These are phyloP conservation scores for Trochalopteron elliotii DNA, from an alignment of 2,113 vertebrate species.

Conservation along the genomic window DNA sequence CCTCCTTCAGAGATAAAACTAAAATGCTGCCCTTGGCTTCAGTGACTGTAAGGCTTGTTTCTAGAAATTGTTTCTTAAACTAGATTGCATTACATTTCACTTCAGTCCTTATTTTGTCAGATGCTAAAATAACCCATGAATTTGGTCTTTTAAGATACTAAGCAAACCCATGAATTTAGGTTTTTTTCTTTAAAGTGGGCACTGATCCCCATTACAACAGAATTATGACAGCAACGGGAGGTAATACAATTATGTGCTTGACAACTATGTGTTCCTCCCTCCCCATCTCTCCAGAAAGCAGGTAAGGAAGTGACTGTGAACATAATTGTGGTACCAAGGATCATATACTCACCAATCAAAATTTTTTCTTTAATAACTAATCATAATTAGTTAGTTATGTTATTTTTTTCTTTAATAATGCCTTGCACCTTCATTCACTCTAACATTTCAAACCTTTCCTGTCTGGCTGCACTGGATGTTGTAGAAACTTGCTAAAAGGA, in stretches of 20 bases:
- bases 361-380: background rate
- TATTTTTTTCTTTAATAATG: background rate
- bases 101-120: background rate
- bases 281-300: background rate
- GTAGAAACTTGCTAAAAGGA: background rate
- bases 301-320: background rate
- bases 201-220: background rate
- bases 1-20: background rate
- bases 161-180: background rate
- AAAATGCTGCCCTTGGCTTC: background rate
- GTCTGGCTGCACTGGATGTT: background rate
- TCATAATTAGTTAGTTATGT: too few relatives aligned
- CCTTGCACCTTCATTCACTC: background rate
- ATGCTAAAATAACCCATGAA: background rate
- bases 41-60: background rate
- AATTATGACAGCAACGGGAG: background rate
- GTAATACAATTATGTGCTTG: background rate
- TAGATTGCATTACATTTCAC: background rate
- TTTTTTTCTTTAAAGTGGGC: background rate
- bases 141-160: background rate
- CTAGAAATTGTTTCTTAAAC: background rate
- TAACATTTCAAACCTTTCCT: background rate
- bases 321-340: background rate
- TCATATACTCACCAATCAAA: background rate
- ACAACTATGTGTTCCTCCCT: background rate